Conservation (phyloP, 2,888 invertebrate genomes). For the Barypeithes pellucidus region DNA sequence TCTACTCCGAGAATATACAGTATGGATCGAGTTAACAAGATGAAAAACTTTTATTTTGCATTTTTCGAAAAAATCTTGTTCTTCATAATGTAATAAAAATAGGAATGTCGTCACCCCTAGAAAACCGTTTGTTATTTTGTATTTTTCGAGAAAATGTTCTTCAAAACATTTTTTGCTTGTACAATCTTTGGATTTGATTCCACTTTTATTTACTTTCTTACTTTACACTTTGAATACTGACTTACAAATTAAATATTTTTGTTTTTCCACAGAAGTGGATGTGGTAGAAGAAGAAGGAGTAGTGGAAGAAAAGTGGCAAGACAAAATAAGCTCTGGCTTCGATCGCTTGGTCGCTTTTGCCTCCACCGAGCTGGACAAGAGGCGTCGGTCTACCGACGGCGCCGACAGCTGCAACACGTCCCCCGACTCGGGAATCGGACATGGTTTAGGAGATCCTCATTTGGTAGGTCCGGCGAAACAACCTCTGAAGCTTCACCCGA, state of each 20-base stretch:
- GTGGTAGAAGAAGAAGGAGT: slow-evolving; percentile 79
- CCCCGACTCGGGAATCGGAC: slow-evolving; percentile 90
- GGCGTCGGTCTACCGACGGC: slow-evolving; percentile 87
- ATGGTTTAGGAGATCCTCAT: slow-evolving; percentile 75
- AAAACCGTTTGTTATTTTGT: too few relatives aligned
- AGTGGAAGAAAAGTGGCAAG: slow-evolving; percentile 92
- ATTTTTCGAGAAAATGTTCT: too few relatives aligned
- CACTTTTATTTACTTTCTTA: too few relatives aligned
- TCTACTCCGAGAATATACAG: too few relatives aligned
- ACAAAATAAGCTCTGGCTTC: slow-evolving; percentile 93
- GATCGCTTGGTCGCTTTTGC: slow-evolving; percentile 95
- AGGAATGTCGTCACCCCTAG: too few relatives aligned
- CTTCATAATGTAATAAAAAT: too few relatives aligned
- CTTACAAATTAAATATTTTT: slow-evolving; percentile 10
- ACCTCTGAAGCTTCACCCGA: slow-evolving; percentile 66
- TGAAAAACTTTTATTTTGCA: too few relatives aligned
- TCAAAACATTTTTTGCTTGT: too few relatives aligned
- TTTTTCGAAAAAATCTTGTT: too few relatives aligned
- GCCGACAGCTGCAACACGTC: slow-evolving; percentile 85
- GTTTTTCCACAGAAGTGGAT: slow-evolving; percentile 72
- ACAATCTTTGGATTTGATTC: too few relatives aligned
- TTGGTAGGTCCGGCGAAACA: slow-evolving; percentile 65
- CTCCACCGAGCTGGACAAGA: slow-evolving; percentile 91
- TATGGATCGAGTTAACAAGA: too few relatives aligned
- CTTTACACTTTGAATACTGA: not conserved